Conservation (phyloP, 1,140 invertebrate species). For the Pristionchus pacificus region DNA sequence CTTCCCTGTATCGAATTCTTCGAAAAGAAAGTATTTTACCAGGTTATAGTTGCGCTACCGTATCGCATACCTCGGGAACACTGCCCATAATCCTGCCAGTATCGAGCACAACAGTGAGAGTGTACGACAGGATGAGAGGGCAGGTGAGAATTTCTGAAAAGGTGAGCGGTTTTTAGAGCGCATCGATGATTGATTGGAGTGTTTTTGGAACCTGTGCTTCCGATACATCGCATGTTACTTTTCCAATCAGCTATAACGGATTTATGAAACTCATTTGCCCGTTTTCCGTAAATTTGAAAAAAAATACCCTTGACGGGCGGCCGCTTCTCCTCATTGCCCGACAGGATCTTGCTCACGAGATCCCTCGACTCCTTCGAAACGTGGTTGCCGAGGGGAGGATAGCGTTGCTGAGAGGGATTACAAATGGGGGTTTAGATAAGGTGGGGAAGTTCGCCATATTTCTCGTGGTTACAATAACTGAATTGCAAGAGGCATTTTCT, state of each 20-base stretch:
- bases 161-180: neutral
- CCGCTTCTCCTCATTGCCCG: slow-evolving; percentile 25
- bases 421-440: too few relatives aligned
- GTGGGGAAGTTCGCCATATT: neutral
- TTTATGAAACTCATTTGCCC: neutral
- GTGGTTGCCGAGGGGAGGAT: slow-evolving; percentile 20
- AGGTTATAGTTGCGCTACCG: too few relatives aligned
- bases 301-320: slow-evolving; percentile 26
- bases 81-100: neutral
- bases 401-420: slow-evolving; percentile 13
- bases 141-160: too few relatives aligned
- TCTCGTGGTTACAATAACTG: neutral
- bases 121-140: neutral
- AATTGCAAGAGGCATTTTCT: neutral
- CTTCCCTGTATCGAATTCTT: too few relatives aligned
- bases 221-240: neutral
- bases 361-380: slow-evolving; percentile 10
- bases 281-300: neutral
- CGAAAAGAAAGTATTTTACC: too few relatives aligned
- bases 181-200: neutral
- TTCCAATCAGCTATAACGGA: neutral
- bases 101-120: neutral
- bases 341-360: slow-evolving; percentile 20
- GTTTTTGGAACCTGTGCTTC: neutral
- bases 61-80: neutral